Conservation (phyloP, 2,888 invertebrate species). For the Petrophora chlorosata region DNA sequence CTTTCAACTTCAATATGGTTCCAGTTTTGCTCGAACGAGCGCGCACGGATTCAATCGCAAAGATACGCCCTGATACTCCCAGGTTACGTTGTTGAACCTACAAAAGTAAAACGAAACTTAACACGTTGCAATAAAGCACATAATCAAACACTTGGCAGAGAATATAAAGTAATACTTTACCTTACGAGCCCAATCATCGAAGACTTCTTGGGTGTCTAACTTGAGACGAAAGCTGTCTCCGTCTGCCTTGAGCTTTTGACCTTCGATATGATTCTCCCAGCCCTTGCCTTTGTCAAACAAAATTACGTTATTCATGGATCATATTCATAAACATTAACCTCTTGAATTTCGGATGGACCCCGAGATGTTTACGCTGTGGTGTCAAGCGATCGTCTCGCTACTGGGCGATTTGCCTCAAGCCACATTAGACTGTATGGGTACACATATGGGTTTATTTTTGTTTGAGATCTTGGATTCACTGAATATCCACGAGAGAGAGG, state of each 20-base stretch:
- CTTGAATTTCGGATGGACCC: too few species aligned
- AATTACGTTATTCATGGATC: too few species aligned
- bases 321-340: too few species aligned
- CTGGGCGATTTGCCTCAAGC: too few species aligned
- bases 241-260: slow-evolving; percentile 97
- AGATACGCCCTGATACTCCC: slow-evolving; percentile 96
- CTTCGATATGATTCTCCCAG: slow-evolving; percentile 99
- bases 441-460: too few species aligned
- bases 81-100: slow-evolving; percentile 95
- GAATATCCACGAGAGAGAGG: too few species aligned
- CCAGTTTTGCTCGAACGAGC: slow-evolving; percentile 90
- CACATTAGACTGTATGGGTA: too few species aligned
- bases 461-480: too few species aligned
- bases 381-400: too few species aligned
- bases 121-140: not conserved
- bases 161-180: slow-evolving; percentile 65
- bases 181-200: slow-evolving; percentile 98
- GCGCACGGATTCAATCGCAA: slow-evolving; percentile 93
- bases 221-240: slow-evolving; percentile 99
- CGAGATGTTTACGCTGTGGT: too few species aligned
- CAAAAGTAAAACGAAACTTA: slow-evolving; percentile 19
- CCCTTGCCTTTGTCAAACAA: slow-evolving; percentile 95
- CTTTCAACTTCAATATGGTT: slow-evolving; percentile 94
- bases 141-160: not conserved
- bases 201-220: slow-evolving; percentile 97